Evolutionary conservation across 2,888 invertebrate species (phyloP).

Genomic region (Callyntrura guangdongensis): DNA sequence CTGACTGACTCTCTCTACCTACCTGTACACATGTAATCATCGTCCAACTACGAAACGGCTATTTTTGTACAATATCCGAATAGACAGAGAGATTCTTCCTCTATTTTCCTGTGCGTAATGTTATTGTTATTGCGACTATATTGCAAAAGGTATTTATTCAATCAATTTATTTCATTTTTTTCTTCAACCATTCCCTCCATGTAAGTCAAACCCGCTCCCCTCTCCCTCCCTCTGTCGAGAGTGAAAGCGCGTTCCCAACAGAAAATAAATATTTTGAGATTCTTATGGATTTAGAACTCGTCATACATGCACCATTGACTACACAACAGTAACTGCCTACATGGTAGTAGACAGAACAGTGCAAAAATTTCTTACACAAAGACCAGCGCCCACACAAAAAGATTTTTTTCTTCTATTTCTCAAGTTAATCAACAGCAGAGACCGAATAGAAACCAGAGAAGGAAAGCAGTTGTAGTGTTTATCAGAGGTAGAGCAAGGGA

Average conservation of each 20-base stretch:
- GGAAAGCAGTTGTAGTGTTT: background rate
- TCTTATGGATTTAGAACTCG: background rate
- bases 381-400: background rate
- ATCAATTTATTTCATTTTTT: constrained; percentile 52
- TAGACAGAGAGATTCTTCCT: background rate
- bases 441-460: background rate
- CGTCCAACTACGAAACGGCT: background rate
- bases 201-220: background rate
- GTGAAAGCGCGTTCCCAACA: background rate
- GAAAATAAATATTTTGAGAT: constrained; percentile 8
- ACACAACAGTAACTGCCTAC: constrained; percentile 2
- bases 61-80: background rate
- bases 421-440: constrained; percentile 41
- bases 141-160: constrained; percentile 60
- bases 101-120: constrained; percentile 26
- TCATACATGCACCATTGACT: constrained; percentile 1
- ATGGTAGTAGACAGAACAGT: background rate
- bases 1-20: background rate
- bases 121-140: constrained; percentile 58
- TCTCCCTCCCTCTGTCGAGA: constrained; percentile 2
- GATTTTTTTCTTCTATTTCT: background rate
- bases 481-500: background rate
- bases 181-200: background rate
- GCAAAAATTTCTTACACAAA: background rate
- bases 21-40: background rate